A percentile compares a stretch with the other conserved stretches of the same genome.
These are phyloP conservation scores for Rhynchopsitta pachyrhyncha DNA, from an alignment of 2,113 vertebrate species.

Conservation along the genomic window DNA sequence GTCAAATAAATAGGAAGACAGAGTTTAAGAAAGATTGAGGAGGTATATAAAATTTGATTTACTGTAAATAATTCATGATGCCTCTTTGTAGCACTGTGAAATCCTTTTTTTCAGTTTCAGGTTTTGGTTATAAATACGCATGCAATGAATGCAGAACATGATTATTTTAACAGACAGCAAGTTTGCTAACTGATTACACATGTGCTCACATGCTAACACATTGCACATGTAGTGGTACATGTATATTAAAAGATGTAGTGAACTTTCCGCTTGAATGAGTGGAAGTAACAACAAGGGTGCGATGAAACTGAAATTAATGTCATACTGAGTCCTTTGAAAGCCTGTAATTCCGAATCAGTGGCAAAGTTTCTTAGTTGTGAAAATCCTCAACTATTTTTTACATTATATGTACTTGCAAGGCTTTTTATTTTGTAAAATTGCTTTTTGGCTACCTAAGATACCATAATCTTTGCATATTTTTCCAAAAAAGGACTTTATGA, in stretches of 20 bases:
- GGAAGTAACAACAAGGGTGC: not conserved
- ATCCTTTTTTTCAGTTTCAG: not conserved
- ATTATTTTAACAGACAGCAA: constrained; percentile 10
- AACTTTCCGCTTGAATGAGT: not conserved
- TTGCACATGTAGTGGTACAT: not conserved
- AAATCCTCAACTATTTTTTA: not conserved
- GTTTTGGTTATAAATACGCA: constrained; percentile 25
- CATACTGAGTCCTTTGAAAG: not conserved
- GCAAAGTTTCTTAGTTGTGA: not conserved
- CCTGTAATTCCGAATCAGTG: not conserved
- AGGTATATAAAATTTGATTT: constrained; percentile 63
- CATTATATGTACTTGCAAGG: not conserved
- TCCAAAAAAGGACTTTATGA: accelerated
- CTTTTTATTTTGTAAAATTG: not conserved
- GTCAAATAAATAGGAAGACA: constrained; percentile 51
- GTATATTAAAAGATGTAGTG: not conserved
- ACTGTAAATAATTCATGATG: constrained; percentile 63
- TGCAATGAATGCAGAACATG: constrained; percentile 11
- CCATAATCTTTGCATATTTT: not conserved
- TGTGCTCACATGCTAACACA: not conserved
- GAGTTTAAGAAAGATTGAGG: constrained; percentile 60
- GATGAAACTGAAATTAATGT: not conserved
- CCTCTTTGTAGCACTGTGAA: constrained; percentile 1
- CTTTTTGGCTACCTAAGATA: not conserved
- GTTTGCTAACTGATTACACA: not conserved